Evolutionary conservation across 2,797 vertebrate genomes (phyloP), one percentile per base, ranked within the genome.

Genomic region (Bryconaethiops microstoma): DNA sequence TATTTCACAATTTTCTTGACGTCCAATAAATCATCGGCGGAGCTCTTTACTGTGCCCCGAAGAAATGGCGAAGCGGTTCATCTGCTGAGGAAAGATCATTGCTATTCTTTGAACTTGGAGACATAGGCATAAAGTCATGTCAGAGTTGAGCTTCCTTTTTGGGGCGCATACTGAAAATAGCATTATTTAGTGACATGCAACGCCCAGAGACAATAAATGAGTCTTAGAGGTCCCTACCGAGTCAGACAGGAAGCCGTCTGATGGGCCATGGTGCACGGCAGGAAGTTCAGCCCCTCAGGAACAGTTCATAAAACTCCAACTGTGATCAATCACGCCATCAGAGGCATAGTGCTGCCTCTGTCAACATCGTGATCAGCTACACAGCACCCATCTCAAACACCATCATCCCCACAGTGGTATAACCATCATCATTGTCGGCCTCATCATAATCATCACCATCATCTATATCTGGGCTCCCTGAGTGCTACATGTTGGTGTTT

Each of bases 271-370:
- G 88, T 91, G 93, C 84, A 93, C 92, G 91, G 90, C 91, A 95
- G 92, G 95, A 95, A 97, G 95, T 95, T 95, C 91, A 96, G 92
- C 93, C 93, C 92, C 93, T 94, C 92, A 95, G 95, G 94, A 93
- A 94, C 93, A 94, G 95, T 95, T 95, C 94, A 95, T 95, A 95
- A 95, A 96, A 94, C 93, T 92, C 91, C 93, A 94, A 94, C 92
- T 88, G 92, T 91, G 91, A 96, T 96, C 93, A 95, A 95, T 97
- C 94, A 95, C 85, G 80, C 86, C 85, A 75, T 80, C 78, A 68
- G 60, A 4, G 16, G 78, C 82, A 74, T 29, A 86, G 77, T 23
- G 65, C 21, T 74, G 74, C 5, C 25, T 73, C 74, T 0, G 14
- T 67, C 75, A 55, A 59, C 68, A 35, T 57, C 48, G 25, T 60